phyloP scores from a whole-genome alignment of 2,113 vertebrate genomes.

The Pteruthius melanotis region DNA sequence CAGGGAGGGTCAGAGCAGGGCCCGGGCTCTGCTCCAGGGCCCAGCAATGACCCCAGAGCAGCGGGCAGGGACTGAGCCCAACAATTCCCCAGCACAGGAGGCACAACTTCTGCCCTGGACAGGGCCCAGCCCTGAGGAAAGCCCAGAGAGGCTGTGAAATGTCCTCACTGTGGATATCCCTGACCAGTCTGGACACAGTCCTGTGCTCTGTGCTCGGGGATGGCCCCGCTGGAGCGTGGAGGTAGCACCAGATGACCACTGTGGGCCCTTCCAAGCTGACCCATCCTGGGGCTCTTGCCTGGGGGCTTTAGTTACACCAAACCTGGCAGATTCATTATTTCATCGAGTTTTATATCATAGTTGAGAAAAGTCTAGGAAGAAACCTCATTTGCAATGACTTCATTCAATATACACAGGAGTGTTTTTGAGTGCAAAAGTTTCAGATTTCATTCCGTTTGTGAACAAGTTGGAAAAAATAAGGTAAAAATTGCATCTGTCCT shows the following conservation, averaged over 20 bases:
- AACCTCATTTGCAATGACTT: background rate
- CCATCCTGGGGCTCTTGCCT: background rate
- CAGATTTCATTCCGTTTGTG: background rate
- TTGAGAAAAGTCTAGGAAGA: background rate
- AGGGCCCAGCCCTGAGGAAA: background rate
- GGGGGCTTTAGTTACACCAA: background rate
- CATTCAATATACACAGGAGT: background rate
- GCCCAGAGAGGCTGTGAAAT: background rate
- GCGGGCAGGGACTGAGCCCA: background rate
- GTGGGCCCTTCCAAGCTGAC: too few relatives aligned
- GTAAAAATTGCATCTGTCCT: background rate
- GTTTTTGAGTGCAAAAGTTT: background rate
- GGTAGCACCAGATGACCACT: background rate
- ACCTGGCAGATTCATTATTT: background rate
- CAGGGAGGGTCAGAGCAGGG: background rate
- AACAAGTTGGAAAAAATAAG: background rate
- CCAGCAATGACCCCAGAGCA: background rate
- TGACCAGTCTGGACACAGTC: rapidly evolving
- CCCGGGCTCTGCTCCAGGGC: background rate
- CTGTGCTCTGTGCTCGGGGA: background rate
- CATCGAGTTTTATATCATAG: background rate
- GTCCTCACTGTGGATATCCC: too few relatives aligned
- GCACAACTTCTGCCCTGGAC: background rate
- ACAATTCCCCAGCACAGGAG: background rate
- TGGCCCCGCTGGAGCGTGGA: background rate